Evolutionary conservation across 37 sponge, comb jelly and placozoan genomes (phyloP).

Genomic region (Sycon ciliatum): DNA sequence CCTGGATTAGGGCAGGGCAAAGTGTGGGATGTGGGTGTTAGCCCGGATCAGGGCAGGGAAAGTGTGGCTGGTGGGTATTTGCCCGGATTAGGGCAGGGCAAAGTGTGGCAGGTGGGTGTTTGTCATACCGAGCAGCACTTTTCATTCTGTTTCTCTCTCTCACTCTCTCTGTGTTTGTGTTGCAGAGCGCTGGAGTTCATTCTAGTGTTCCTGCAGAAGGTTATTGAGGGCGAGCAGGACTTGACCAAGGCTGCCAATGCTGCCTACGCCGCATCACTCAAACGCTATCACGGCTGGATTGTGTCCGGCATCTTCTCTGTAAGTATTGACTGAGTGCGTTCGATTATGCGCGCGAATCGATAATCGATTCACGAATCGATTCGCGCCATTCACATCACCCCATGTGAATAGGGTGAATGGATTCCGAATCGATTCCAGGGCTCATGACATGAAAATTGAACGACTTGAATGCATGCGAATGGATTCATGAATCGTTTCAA

Average conservation of each 20-base stretch:
- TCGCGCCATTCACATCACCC: not conserved
- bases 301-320: constrained; percentile 60
- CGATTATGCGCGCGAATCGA: not conserved
- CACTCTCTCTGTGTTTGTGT: not conserved
- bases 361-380: not conserved
- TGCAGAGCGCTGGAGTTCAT: constrained; percentile 67
- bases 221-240: constrained; percentile 48
- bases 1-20: no score
- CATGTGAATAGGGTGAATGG: not conserved
- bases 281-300: constrained; percentile 64
- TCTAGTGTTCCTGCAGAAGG: constrained; percentile 46
- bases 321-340: not conserved
- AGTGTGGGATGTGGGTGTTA: no score
- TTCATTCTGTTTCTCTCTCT: no score
- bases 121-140: no score
- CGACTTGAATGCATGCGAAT: no score
- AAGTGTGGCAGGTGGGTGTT: no score
- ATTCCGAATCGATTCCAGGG: no score
- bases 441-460: no score
- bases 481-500: no score
- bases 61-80: no score
- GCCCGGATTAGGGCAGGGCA: no score
- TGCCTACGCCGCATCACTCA: constrained; percentile 56
- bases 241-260: constrained; percentile 53
- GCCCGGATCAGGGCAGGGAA: no score